Conservation (phyloP, 2,797 vertebrate genomes). For the Acanthurus leucopareius region DNA sequence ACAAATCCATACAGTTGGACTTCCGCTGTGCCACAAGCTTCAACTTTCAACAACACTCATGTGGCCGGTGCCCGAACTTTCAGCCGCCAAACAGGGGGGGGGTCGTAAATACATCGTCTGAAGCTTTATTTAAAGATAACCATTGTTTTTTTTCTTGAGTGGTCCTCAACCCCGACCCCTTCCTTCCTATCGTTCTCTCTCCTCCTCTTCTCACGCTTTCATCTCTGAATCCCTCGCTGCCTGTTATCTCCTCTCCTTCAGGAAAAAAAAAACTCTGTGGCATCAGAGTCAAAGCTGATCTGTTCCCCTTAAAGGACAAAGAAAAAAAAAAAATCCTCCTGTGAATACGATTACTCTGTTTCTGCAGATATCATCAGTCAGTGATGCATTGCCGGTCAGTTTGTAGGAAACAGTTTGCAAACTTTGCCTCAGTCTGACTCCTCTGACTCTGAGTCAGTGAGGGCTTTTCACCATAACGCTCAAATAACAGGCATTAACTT, state of each 20-base stretch:
- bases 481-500: background rate
- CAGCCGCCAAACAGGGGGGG: conserved; percentile 18
- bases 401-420: background rate
- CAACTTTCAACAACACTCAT: conserved; percentile 51
- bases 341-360: conserved; percentile 17
- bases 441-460: background rate
- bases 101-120: conserved; percentile 73
- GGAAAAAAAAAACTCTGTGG: conserved; percentile 29
- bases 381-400: conserved; percentile 22
- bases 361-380: conserved; percentile 37
- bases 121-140: conserved; percentile 78
- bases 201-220: conserved; percentile 69
- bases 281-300: conserved; percentile 47
- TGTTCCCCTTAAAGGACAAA: conserved; percentile 10
- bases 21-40: conserved; percentile 24
- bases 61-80: conserved; percentile 1
- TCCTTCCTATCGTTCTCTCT: conserved; percentile 75
- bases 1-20: conserved; percentile 25
- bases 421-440: background rate
- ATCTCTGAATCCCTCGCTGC: conserved; percentile 57
- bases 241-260: conserved; percentile 61
- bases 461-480: background rate
- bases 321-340: conserved; percentile 4
- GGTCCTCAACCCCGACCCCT: conserved; percentile 51
- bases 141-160: conserved; percentile 73